Evolutionary conservation across 2,797 vertebrate genomes (phyloP).

Genomic region (Tauraco hartlaubi): DNA sequence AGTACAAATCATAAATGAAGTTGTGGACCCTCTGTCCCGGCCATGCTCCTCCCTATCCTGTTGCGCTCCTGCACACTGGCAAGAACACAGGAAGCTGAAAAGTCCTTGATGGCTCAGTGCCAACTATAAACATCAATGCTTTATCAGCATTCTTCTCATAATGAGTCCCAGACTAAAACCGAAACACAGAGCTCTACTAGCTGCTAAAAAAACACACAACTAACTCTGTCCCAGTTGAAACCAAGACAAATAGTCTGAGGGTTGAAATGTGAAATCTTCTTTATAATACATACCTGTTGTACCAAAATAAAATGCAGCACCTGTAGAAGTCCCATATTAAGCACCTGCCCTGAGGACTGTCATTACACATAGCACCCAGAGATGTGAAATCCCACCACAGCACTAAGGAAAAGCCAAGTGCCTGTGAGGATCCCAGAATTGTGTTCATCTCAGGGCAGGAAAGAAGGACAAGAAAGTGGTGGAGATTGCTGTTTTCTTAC

Average conservation of each 20-base stretch:
- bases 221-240: no score
- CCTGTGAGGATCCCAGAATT: not conserved
- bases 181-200: no score
- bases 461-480: not conserved
- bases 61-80: no score
- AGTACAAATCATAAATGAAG: no score
- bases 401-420: not conserved
- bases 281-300: not conserved
- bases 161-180: no score
- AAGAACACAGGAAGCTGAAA: no score
- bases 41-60: no score
- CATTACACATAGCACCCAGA: not conserved
- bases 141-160: no score
- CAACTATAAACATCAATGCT: no score
- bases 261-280: not conserved
- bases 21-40: no score
- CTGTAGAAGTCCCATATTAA: not conserved
- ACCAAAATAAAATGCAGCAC: not conserved
- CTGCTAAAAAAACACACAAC: no score
- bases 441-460: not conserved
- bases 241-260: not conserved
- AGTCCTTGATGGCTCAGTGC: no score
- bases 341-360: fast-evolving
- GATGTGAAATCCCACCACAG: not conserved
- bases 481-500: not conserved